These are phyloP conservation scores for Drosophila orena DNA, from an alignment of 1,140 invertebrate genomes.

Conservation along the genomic window DNA sequence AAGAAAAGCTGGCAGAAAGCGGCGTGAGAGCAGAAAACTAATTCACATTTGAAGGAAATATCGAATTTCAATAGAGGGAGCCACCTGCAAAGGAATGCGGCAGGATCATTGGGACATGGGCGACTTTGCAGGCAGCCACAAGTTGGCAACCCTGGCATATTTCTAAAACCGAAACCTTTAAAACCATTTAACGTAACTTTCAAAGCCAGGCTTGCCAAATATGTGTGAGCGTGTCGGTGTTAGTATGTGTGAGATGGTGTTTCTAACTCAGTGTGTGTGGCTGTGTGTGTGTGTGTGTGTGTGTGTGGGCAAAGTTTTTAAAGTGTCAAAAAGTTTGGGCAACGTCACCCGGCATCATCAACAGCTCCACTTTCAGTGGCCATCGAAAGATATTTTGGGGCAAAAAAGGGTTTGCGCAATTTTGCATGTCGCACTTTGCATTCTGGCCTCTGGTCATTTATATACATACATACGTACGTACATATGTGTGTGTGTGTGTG, in stretches of 20 bases:
- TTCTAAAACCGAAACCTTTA: slow-evolving; percentile 59
- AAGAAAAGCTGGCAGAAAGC: neutral
- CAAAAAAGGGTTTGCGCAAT: neutral
- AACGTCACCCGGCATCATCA: slow-evolving; percentile 60
- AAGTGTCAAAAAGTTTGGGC: slow-evolving; percentile 69
- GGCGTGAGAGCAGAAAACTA: neutral
- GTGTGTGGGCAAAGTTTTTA: slow-evolving; percentile 59
- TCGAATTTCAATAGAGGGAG: slow-evolving; percentile 10
- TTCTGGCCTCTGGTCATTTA: slow-evolving; percentile 35
- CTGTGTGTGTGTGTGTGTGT: neutral
- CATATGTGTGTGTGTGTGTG: too few relatives aligned
- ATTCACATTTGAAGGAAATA: neutral
- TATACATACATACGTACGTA: too few relatives aligned
- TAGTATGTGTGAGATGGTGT: neutral
- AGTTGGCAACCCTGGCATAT: slow-evolving; percentile 26
- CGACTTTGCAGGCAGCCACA: slow-evolving; percentile 28
- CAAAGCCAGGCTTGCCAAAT: slow-evolving; percentile 44
- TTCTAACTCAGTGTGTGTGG: neutral
- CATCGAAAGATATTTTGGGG: slow-evolving; percentile 20
- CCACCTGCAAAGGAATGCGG: neutral
- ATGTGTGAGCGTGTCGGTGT: slow-evolving; percentile 5
- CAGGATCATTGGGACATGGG: slow-evolving; percentile 10
- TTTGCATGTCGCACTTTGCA: slow-evolving; percentile 52
- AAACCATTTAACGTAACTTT: slow-evolving; percentile 69
- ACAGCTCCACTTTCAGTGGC: slow-evolving; percentile 55